Conservation (phyloP, 2,797 vertebrate species). For the Brachyalestes nurse region DNA sequence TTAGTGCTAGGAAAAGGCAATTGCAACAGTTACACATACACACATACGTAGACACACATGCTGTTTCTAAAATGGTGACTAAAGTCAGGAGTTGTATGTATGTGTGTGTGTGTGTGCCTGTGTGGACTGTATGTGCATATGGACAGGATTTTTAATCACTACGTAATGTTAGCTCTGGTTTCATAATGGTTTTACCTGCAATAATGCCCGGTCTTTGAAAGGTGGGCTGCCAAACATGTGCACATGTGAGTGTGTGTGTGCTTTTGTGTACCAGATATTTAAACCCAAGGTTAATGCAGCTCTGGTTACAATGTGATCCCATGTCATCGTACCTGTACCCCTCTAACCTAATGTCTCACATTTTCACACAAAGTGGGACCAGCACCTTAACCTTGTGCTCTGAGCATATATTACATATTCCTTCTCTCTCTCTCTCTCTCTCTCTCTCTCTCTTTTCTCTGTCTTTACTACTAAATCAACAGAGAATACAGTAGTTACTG, state of each 20-base stretch:
- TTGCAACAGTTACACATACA: neutral
- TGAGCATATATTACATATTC: neutral
- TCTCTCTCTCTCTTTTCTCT: neutral
- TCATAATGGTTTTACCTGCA: too few relatives aligned
- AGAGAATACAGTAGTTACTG: neutral
- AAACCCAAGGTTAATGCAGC: constrained; percentile 51
- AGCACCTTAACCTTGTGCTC: constrained; percentile 28
- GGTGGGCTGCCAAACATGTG: too few relatives aligned
- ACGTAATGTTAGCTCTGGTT: too few relatives aligned
- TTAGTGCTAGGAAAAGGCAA: constrained; percentile 11
- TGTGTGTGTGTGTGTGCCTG: too few relatives aligned
- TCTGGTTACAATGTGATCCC: constrained; percentile 21
- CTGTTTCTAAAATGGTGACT: neutral
- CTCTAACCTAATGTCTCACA: constrained; percentile 36
- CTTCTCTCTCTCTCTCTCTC: constrained; percentile 15
- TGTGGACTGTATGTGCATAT: too few relatives aligned
- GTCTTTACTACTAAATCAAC: neutral
- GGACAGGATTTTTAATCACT: too few relatives aligned
- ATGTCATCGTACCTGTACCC: constrained; percentile 42
- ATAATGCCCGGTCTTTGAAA: too few relatives aligned
- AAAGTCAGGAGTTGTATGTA: neutral
- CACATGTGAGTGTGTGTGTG: neutral
- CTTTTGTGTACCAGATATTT: constrained; percentile 33
- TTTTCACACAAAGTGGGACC: constrained; percentile 18
- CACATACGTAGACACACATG: neutral